Percentiles rank a stretch among this genome's conserved stretches.
Conservation (phyloP, 2,113 vertebrate genomes). For the Psilopsiagon aurifrons region DNA sequence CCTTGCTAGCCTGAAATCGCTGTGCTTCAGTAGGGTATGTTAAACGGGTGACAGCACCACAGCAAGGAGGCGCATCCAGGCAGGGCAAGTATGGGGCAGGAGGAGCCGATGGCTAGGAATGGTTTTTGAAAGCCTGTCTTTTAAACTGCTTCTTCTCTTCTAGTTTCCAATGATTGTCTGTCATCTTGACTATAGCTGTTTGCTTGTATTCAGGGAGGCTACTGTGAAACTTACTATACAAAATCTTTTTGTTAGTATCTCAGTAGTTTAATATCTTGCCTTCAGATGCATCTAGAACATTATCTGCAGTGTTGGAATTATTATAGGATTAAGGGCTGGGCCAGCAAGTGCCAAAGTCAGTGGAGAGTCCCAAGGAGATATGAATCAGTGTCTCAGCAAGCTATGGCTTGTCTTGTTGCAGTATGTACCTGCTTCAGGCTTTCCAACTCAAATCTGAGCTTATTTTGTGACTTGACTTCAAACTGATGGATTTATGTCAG, state of each 20-base stretch:
- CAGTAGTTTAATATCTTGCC: background rate
- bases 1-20: background rate
- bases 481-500: background rate
- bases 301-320: background rate
- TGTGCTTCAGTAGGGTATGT: background rate
- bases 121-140: background rate
- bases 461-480: background rate
- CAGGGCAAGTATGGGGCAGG: background rate
- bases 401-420: background rate
- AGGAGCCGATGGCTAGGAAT: background rate
- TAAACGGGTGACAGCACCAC: background rate
- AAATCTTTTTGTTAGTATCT: background rate
- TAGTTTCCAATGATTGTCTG: background rate
- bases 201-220: background rate
- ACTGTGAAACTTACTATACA: background rate
- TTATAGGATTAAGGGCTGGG: constrained; percentile 22
- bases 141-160: background rate
- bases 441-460: background rate
- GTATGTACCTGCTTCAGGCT: background rate
- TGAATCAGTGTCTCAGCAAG: background rate
- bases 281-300: background rate
- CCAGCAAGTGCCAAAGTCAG: background rate
- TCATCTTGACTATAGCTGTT: background rate
- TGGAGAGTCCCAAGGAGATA: background rate
- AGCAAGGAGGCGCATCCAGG: background rate